Evolutionary conservation across 2,113 vertebrate species (phyloP).

Genomic region (Cyanocitta stelleri): DNA sequence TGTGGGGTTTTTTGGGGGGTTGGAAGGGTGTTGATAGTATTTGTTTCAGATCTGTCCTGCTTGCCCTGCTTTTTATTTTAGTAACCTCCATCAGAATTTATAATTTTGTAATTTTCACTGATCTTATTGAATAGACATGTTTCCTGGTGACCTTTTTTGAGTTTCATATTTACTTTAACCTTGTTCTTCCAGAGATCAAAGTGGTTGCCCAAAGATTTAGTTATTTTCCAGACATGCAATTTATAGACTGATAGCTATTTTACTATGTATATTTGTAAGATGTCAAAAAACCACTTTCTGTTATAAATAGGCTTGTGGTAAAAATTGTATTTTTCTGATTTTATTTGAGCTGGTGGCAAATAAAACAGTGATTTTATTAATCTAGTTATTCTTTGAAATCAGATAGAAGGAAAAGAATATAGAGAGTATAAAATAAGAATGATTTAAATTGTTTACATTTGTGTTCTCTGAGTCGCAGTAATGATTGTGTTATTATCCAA

Average conservation of each 20-base stretch:
- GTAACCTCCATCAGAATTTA: neutral
- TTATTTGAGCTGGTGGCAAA: neutral
- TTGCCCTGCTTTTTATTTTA: neutral
- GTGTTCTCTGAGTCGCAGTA: neutral
- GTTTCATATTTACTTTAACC: neutral
- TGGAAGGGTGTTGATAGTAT: neutral
- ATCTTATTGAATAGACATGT: neutral
- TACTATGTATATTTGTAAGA: neutral
- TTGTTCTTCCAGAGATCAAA: neutral
- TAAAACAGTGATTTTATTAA: neutral
- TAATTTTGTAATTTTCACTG: neutral
- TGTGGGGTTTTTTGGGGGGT: rapidly evolving
- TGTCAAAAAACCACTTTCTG: neutral
- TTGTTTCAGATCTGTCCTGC: neutral
- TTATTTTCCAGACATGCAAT: neutral
- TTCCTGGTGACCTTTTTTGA: neutral
- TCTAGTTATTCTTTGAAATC: neutral
- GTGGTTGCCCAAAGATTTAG: neutral
- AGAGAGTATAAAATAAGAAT: neutral
- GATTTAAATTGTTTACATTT: neutral
- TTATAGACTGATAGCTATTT: neutral
- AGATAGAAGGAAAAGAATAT: neutral
- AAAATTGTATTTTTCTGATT: neutral
- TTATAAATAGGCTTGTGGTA: neutral
- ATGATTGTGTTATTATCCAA: neutral